Conservation (phyloP, 2,113 vertebrate genomes). For the Hypocryptadius cinnamomeus region DNA sequence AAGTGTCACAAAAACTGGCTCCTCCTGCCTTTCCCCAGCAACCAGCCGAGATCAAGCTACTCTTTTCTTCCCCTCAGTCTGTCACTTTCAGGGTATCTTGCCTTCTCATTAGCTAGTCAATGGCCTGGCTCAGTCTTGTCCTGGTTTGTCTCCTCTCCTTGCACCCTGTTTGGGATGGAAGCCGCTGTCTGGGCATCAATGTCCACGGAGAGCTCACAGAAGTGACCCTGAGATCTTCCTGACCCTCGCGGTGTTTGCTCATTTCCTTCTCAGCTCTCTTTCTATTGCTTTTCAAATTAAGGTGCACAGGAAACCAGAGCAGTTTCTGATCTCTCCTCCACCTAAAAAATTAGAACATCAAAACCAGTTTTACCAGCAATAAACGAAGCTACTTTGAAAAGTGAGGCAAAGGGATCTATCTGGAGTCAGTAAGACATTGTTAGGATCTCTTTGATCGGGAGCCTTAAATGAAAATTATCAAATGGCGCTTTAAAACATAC, state of each 20-base stretch:
- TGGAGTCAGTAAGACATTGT: slow-evolving; percentile 60
- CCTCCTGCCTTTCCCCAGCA: neutral
- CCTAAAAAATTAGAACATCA: slow-evolving; percentile 66
- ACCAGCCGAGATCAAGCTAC: neutral
- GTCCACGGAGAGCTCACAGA: neutral
- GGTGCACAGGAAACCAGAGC: slow-evolving; percentile 46
- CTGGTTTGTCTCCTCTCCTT: neutral
- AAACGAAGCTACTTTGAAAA: slow-evolving; percentile 52
- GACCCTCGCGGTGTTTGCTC: slow-evolving; percentile 1
- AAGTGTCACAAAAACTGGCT: neutral
- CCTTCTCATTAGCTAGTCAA: neutral
- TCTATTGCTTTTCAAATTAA: slow-evolving; percentile 55
- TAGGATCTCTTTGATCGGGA: slow-evolving; percentile 80
- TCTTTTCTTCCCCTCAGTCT: neutral
- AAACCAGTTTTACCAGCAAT: slow-evolving; percentile 57
- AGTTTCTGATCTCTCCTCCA: slow-evolving; percentile 57
- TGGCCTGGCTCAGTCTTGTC: neutral
- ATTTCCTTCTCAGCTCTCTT: slow-evolving; percentile 28
- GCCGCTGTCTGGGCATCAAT: neutral
- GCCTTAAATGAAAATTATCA: slow-evolving; percentile 87
- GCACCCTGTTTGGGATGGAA: neutral
- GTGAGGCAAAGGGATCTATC: slow-evolving; percentile 52
- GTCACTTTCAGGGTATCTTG: neutral
- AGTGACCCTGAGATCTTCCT: neutral
- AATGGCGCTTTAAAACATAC: slow-evolving; percentile 80